Evolutionary conservation across 2,797 vertebrate genomes (phyloP), one percentile per base, ranked within the genome.

Genomic region (Fundulus diaphanus): DNA sequence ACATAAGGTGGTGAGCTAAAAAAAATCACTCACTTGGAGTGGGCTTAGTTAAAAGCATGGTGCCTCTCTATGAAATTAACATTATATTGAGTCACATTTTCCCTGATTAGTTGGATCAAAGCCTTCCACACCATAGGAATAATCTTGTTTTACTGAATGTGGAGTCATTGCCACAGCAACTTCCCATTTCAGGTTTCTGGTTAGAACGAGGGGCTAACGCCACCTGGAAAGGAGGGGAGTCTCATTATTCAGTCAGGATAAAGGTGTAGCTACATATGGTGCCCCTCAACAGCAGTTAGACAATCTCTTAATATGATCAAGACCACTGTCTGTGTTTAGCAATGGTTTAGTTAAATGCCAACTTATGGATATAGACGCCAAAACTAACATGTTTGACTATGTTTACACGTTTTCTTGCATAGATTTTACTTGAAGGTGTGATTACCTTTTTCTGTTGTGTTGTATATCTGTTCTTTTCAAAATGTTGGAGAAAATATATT

Each of bases 161-260:
- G 49, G 33, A 49, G 5, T 48, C 65, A 54, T 27, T 29, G 33
- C 56, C 46, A 72, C 66, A 33, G 73, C 8, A 42, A 81, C 73
- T 44, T 82, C 68, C 73, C 73, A 68, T 33, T 56, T 67, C 2
- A 18, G 63, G 29, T n/a, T 72, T 63, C 40, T 61, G 72, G 72
- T 51, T 67, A 70, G 16, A 77, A 69, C 76, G 52, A 76, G 56
- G 52, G 11, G 3, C 68, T 42, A 74, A 76, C 29, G 86, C 80
- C 84, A 91, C 88, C 86, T 91, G 88, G 88, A 76, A 71, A 86
- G 84, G 84, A 84, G 82, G 79, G 84, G 80, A 87, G 72, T 35
- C 57, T 89, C 80, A 85, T 91, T 85, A 85, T 83, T 90, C 74
- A 83, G 57, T 59, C 67, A 85, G 80, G 78, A 72, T 68, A 51